Evolutionary conservation across 1,140 invertebrate genomes (phyloP).

Genomic region (Bathynomus jamesi): DNA sequence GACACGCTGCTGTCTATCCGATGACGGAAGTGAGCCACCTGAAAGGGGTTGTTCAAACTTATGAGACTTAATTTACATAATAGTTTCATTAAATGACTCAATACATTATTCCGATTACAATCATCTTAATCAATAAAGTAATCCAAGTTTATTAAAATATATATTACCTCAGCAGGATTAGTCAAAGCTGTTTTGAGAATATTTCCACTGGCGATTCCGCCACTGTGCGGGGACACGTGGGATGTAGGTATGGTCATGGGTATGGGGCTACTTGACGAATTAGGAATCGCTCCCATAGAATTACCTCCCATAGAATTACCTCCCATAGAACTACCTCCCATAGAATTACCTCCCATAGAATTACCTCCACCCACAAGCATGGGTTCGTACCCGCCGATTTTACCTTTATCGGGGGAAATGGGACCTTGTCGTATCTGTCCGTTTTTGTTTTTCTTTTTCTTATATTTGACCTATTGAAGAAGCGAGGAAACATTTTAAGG

Average conservation of each 20-base stretch:
- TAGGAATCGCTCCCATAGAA: conserved; percentile 12
- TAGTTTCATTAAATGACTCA: not conserved
- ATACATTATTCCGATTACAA: not conserved
- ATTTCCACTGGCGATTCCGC: conserved; percentile 67
- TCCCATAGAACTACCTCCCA: conserved; percentile 16
- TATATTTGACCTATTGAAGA: conserved; percentile 76
- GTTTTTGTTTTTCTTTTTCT: conserved; percentile 48
- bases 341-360: conserved; percentile 9
- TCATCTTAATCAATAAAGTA: not conserved
- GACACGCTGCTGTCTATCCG: conserved; percentile 75
- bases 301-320: conserved; percentile 16
- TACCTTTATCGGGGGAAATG: conserved; percentile 15
- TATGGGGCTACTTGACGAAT: conserved; percentile 18
- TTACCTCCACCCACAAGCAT: conserved; percentile 15
- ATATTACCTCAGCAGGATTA: conserved; percentile 70
- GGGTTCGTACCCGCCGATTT: conserved; percentile 19
- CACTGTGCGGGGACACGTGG: conserved; percentile 10
- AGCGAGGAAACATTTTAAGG: not conserved
- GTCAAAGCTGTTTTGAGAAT: conserved; percentile 89
- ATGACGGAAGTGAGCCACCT: conserved; percentile 76
- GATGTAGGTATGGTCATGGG: conserved; percentile 13
- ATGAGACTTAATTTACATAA: not conserved
- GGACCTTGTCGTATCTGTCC: conserved; percentile 45
- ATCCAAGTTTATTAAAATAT: not conserved
- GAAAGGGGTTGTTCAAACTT: conserved; percentile 25